Percentiles rank a stretch among this genome's conserved stretches.
Evolutionary conservation across 2,888 invertebrate genomes (phyloP).

Genomic region (Reticulitermes lucifugus): DNA sequence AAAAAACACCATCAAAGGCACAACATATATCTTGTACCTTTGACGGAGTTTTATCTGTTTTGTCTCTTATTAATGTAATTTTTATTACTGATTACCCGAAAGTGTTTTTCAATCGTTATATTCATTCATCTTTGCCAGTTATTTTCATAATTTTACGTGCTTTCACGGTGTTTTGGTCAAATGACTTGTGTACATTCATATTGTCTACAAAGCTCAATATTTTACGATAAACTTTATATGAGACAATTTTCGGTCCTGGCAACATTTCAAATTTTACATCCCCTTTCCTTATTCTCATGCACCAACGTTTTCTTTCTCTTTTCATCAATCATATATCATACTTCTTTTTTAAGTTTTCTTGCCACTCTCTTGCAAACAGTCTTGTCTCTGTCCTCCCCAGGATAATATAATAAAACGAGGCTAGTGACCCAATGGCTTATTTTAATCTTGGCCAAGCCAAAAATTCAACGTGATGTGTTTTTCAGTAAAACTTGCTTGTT

Average conservation of each 20-base stretch:
- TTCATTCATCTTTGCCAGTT: not conserved
- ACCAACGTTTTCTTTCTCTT: slow-evolving; percentile 5
- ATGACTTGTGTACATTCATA: not conserved
- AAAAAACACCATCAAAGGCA: no score
- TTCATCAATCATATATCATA: slow-evolving; percentile 14
- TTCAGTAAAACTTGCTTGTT: no score
- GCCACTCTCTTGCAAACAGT: not conserved
- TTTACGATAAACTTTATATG: slow-evolving; percentile 13
- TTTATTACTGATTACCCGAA: no score
- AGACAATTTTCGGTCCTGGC: slow-evolving; percentile 18
- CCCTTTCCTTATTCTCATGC: not conserved
- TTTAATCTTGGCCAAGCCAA: slow-evolving; percentile 18
- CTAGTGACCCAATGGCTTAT: slow-evolving; percentile 33
- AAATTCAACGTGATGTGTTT: not conserved
- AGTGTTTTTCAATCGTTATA: not conserved
- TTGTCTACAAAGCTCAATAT: not conserved
- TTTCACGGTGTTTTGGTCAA: not conserved
- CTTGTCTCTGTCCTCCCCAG: not conserved
- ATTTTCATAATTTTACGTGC: not conserved
- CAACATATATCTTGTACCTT: no score
- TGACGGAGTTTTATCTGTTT: no score
- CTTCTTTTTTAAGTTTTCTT: not conserved
- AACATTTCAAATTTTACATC: slow-evolving; percentile 3
- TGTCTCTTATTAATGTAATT: no score
- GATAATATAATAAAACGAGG: slow-evolving; percentile 35